Conservation (phyloP, 2,888 invertebrate genomes). For the Netelia melanura region DNA sequence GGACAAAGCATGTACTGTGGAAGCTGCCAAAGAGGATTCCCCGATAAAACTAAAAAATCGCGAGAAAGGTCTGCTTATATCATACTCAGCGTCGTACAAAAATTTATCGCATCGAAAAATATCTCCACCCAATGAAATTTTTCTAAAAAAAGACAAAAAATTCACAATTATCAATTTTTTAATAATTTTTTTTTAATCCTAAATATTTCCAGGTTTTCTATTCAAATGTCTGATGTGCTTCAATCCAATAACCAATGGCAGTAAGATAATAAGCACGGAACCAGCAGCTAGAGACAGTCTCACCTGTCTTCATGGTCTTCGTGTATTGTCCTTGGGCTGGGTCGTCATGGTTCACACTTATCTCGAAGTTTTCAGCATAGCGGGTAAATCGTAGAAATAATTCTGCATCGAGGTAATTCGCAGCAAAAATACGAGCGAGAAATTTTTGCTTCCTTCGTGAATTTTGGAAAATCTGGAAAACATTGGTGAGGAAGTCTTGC, state of each 20-base stretch:
- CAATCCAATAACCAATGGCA: constrained; percentile 91
- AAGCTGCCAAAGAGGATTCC: constrained; percentile 55
- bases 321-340: constrained; percentile 92
- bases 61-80: constrained; percentile 71
- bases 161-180: neutral
- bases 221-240: constrained; percentile 90
- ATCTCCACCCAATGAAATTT: neutral
- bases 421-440: neutral
- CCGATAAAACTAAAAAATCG: constrained; percentile 51
- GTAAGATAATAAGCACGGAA: constrained; percentile 90
- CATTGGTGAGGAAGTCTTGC: neutral
- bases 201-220: constrained; percentile 85
- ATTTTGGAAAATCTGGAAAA: too few species aligned
- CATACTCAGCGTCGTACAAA: neutral
- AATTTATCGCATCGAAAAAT: constrained; percentile 1
- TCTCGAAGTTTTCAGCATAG: constrained; percentile 92
- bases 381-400: constrained; percentile 82
- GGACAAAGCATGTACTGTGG: constrained; percentile 66
- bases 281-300: constrained; percentile 90
- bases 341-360: constrained; percentile 95
- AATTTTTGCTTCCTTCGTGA: constrained; percentile 62
- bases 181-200: constrained; percentile 5
- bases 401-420: neutral
- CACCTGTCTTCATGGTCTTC: constrained; percentile 91
- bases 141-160: neutral